Percentiles rank a stretch among this genome's conserved stretches.
phyloP scores from a whole-genome alignment of 2,888 invertebrate genomes.

The Drosophila atroscutellata region DNA sequence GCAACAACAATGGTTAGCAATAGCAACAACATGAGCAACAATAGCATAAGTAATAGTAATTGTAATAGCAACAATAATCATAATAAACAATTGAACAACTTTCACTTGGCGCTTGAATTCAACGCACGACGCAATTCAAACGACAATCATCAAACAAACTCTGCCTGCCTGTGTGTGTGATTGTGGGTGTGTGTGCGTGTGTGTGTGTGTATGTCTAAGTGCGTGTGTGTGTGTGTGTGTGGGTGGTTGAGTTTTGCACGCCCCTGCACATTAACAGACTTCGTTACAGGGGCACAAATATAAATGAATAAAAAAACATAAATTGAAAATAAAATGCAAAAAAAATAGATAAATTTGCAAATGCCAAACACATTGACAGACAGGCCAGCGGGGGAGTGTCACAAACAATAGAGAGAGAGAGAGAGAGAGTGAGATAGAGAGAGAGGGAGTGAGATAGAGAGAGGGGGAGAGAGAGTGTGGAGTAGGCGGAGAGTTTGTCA shows the following conservation, averaged over 20 bases:
- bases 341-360: conserved; percentile 15
- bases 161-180: conserved; percentile 18
- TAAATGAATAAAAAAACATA: conserved; percentile 9
- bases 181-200: conserved; percentile 16
- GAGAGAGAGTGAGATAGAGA: background rate
- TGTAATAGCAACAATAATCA: conserved; percentile 65
- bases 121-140: conserved; percentile 79
- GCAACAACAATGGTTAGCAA: conserved; percentile 3
- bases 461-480: background rate
- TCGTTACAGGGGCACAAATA: conserved; percentile 43
- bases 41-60: conserved; percentile 56
- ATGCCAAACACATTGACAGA: conserved; percentile 23
- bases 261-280: conserved; percentile 54
- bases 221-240: conserved; percentile 17
- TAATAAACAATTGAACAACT: conserved; percentile 81
- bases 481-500: background rate
- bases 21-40: conserved; percentile 21
- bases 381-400: background rate
- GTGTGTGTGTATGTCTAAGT: conserved; percentile 18
- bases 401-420: background rate
- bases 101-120: conserved; percentile 84
- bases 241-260: conserved; percentile 53
- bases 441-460: background rate
- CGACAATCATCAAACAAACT: conserved; percentile 43
- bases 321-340: conserved; percentile 6